Conservation (phyloP, 2,888 invertebrate species). For the Drosophila barbarae region DNA sequence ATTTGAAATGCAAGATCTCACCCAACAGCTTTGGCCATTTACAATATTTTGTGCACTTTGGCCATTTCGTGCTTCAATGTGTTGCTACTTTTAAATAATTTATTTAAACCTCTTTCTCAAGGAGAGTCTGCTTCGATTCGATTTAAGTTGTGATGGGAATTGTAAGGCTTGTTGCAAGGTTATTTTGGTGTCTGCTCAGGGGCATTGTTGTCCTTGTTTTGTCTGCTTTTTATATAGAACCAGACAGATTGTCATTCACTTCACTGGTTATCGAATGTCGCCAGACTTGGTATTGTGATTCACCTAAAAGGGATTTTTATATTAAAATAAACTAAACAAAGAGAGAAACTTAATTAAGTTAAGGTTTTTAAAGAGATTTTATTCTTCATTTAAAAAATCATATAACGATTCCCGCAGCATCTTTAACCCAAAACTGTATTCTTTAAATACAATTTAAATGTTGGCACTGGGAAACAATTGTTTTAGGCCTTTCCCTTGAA, state of each 20-base stretch:
- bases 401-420: too few species aligned
- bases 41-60: constrained; percentile 13
- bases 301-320: neutral
- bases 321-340: neutral
- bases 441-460: constrained; percentile 11
- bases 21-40: constrained; percentile 17
- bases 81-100: constrained; percentile 41
- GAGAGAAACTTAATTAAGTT: neutral
- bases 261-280: constrained; percentile 1
- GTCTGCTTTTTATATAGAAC: constrained; percentile 9
- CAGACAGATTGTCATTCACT: constrained; percentile 24
- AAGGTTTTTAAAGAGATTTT: too few species aligned
- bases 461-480: constrained; percentile 2
- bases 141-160: neutral
- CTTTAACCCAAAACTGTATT: neutral
- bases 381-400: neutral
- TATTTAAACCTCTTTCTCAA: constrained; percentile 16
- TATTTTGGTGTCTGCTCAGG: constrained; percentile 23
- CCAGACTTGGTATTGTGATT: constrained; percentile 2
- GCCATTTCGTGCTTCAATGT: constrained; percentile 8
- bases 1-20: constrained; percentile 35
- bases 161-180: constrained; percentile 17
- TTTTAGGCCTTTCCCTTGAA: constrained; percentile 20
- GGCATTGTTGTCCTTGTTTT: constrained; percentile 18
- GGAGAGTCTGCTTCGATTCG: neutral